Base-by-base conservation (phyloP, 2,113 vertebrate species). In the Gorsachius goisagi region DNA sequence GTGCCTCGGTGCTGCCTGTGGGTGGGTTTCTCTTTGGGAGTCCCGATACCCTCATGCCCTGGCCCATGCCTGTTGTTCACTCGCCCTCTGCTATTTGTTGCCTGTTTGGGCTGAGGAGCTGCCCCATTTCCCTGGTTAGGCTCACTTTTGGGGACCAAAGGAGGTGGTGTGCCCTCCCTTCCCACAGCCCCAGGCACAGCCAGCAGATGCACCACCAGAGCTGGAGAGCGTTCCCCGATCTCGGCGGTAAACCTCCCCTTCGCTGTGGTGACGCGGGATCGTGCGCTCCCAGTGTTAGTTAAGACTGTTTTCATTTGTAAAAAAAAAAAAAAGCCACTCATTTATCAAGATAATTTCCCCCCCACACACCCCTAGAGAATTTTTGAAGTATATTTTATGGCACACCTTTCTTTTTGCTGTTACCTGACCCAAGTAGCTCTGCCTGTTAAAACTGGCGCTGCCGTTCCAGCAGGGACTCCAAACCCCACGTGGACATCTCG, bases 201-300 rank as follows among this genome's bases (percentile, higher is more conserved):
- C 53, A 1, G 52, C 63, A 35, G 53, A 10, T 8, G 5, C 7
- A 8, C 27, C 21, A 5, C 13, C 21, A 3, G 41, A 8, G 28
- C 55, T 22, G 66, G 37, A 5, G 4, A 15, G 52, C 5, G 3
- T 7, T 7, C 15, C 28, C 9, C 8, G 2, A 7, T 3, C 33
- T 27, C 28, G 15, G 22, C 4, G 6, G 10, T 9, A 33, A 33
- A 17, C 66, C 28, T 17, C 44, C 5, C 2, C 23, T 20, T 7
- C 2, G 9, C 23, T 28, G 44, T 5, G 44, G 11, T 27, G 47
- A 60, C 18, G 45, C 3, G 0, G 5, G 3, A 9, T 11, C 8
- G 2, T 7, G 9, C 11, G 1, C 39, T 19, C n/a, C 14, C 5
- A 10, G 1, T 22, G 35, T 20, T 32, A 13, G 8, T 24, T 56